A percentile compares a stretch with the other conserved stretches of the same genome.
Evolutionary conservation across 2,113 vertebrate species (phyloP).

Genomic region (Trematomus loennbergii): DNA sequence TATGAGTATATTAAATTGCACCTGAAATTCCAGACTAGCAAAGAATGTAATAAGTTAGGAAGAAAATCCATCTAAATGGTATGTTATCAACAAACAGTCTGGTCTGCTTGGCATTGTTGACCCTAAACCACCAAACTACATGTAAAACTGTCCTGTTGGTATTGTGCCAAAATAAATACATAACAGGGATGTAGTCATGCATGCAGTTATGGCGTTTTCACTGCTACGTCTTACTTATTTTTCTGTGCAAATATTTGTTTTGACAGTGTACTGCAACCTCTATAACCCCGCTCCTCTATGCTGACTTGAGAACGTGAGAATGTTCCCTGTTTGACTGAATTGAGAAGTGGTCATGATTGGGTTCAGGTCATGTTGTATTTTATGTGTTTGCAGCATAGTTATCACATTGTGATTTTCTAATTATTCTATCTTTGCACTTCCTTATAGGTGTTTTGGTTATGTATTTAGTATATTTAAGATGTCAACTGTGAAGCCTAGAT

Average conservation of each 20-base stretch:
- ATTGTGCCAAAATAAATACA: neutral
- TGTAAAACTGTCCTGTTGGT: conserved; percentile 28
- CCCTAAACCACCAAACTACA: neutral
- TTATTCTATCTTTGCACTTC: neutral
- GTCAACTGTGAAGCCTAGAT: neutral
- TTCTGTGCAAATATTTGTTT: conserved; percentile 70
- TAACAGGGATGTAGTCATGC: conserved; percentile 24
- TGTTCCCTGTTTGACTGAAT: neutral
- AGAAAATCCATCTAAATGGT: conserved; percentile 3
- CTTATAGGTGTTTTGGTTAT: neutral
- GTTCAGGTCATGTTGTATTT: neutral
- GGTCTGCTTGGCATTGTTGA: conserved; percentile 14
- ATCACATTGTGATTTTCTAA: neutral
- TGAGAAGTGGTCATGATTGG: neutral
- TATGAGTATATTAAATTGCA: neutral
- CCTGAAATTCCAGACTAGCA: no score
- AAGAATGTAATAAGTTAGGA: neutral
- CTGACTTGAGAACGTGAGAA: conserved; percentile 23
- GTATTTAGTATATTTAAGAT: neutral
- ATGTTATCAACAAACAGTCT: conserved; percentile 41
- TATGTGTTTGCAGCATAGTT: neutral
- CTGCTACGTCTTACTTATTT: conserved; percentile 43
- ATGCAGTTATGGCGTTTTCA: conserved; percentile 32
- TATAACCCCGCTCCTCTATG: neutral
- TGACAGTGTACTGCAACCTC: conserved; percentile 58